Percentiles rank a stretch among this genome's conserved stretches.
Conservation (phyloP, 2,888 invertebrate genomes). For the Hyppa rectilinea region DNA sequence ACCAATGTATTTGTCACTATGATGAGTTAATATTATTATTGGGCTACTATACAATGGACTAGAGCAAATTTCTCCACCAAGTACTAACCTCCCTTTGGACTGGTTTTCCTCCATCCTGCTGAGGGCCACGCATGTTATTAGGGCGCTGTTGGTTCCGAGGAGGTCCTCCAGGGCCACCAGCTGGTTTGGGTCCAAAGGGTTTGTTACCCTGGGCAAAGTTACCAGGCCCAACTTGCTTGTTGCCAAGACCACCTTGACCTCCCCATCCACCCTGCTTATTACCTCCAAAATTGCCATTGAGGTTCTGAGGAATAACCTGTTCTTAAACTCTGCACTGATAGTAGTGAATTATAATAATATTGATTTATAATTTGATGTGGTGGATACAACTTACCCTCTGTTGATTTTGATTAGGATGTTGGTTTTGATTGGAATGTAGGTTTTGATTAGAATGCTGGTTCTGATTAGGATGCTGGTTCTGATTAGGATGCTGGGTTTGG, state of each 20-base stretch:
- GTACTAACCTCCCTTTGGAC: conserved; percentile 81
- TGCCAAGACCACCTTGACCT: conserved; percentile 72
- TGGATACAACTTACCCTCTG: conserved; percentile 68
- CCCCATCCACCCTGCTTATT: conserved; percentile 77
- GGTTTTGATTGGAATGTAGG: conserved; percentile 53
- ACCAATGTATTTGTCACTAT: neutral
- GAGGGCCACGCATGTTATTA: conserved; percentile 70
- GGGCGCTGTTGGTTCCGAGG: conserved; percentile 76
- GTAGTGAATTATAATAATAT: neutral
- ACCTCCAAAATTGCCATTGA: conserved; percentile 84
- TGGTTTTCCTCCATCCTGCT: conserved; percentile 79
- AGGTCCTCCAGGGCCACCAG: conserved; percentile 70
- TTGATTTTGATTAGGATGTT: conserved; percentile 62
- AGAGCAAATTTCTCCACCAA: neutral
- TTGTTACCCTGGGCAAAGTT: conserved; percentile 71
- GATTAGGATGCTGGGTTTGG: conserved; percentile 66
- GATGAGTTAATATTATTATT: neutral
- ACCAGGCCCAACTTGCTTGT: conserved; percentile 74
- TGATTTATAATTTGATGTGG: neutral
- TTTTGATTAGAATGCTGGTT: conserved; percentile 33
- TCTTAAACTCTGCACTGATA: neutral
- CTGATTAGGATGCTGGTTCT: conserved; percentile 40
- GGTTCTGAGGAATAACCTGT: conserved; percentile 73
- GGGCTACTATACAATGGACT: neutral
- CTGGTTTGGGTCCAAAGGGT: conserved; percentile 72